Conservation (phyloP, 2,797 vertebrate species). For the Lepilemur ruficaudatus region DNA sequence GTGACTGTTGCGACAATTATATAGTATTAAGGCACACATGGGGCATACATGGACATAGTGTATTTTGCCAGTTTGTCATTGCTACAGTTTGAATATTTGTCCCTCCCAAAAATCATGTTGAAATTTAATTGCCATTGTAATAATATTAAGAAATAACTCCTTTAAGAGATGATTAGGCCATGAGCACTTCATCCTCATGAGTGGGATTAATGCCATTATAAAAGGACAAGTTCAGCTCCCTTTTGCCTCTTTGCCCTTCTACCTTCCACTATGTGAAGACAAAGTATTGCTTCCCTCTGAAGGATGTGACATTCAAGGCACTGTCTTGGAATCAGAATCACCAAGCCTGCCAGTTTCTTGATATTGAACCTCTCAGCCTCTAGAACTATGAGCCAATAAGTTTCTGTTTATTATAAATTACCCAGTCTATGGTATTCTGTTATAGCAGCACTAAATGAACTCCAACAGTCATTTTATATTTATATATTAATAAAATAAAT, state of each 20-base stretch:
- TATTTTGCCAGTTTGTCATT: background rate
- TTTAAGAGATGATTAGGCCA: background rate
- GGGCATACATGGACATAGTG: background rate
- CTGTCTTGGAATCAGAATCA: background rate
- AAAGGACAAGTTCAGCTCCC: background rate
- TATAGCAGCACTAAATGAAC: background rate
- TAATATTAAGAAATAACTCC: background rate
- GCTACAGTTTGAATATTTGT: background rate
- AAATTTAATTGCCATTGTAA: background rate
- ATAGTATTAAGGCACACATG: background rate
- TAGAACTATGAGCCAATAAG: background rate
- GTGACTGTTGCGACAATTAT: background rate
- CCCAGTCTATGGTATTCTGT: background rate
- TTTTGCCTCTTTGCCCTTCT: background rate
- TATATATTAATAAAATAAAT: background rate
- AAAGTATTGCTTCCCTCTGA: background rate
- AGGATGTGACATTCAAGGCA: background rate
- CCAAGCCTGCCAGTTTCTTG: background rate
- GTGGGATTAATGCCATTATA: background rate
- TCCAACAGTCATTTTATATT: background rate
- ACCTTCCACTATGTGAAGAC: too few relatives aligned
- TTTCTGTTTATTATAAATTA: background rate
- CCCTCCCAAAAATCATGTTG: background rate
- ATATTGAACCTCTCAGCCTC: background rate
- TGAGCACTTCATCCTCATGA: rapidly evolving